Base-by-base conservation (phyloP, 2,797 vertebrate genomes). In the Ciconia nigra region DNA sequence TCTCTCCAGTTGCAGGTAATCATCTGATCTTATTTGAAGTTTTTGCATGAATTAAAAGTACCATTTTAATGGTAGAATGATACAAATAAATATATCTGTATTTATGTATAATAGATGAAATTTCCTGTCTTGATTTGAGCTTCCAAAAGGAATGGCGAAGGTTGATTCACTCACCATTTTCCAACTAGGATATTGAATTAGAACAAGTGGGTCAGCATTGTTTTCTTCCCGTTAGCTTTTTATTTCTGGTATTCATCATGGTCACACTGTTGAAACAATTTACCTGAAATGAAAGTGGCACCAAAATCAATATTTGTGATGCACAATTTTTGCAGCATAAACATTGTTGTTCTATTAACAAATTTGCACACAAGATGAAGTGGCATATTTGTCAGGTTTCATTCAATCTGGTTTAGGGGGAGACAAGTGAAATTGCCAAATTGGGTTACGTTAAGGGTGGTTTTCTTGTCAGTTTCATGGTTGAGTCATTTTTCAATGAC, bases 211-310 rank as follows among this genome's bases (percentile, higher is more conserved):
- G 98, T 99, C 99, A 99, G 99, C 99, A 89, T 90, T 98, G 98
- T 98, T 96, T 97, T 97, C 97, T 98, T 95, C 95, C 97, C 84
- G 39, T 96, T 96, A 97, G 95, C 97, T 98, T 98, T 98, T 97
- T 98, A 90, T 98, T 98, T 98, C 98, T 99, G 98, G 98, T 99
- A 98, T 99, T 99, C 98, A 98, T 99, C 99, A 98, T 95, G 96
- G 98, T 98, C 98, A 96, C 98, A 98, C 98, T 97, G 86, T 98
- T 99, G 98, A 98, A 98, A 99, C 98, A 98, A 98, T 99, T 99
- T 98, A 98, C 99, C 98, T 98, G 98, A 98, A 99, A 98, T 98
- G 98, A 97, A 97, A 86, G 95, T 97, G 98, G 98, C 99, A 98
- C 97, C 63, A 86, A 98, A 99, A 99, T 99, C 99, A 91, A 99